Conservation (phyloP, 2,113 vertebrate genomes). For the Eurystomus gularis region DNA sequence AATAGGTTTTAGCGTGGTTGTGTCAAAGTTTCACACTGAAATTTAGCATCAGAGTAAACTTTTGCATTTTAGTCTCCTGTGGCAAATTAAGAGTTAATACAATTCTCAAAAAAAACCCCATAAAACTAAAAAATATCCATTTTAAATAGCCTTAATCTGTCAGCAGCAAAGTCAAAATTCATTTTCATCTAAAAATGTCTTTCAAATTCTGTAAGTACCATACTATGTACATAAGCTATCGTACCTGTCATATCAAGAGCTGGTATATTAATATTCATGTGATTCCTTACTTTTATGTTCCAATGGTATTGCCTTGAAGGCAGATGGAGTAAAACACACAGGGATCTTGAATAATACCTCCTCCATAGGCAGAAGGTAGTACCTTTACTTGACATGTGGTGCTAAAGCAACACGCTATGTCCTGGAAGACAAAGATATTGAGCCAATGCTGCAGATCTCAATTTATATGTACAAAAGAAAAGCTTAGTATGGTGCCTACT, state of each 20-base stretch:
- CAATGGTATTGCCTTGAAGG: slow-evolving; percentile 3
- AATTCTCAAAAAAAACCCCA: not conserved
- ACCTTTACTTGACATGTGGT: not conserved
- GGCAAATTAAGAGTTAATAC: not conserved
- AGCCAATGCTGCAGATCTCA: not conserved
- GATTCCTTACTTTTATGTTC: slow-evolving; percentile 25
- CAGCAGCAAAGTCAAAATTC: not conserved
- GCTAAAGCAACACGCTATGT: not conserved
- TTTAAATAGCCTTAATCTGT: slow-evolving; percentile 42
- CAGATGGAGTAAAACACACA: not conserved
- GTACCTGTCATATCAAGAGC: slow-evolving; percentile 15
- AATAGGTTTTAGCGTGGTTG: not conserved
- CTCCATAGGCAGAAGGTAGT: not conserved
- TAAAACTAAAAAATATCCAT: not conserved
- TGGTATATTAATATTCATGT: slow-evolving; percentile 8
- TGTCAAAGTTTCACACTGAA: not conserved
- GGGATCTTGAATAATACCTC: not conserved
- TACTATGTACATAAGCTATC: not conserved
- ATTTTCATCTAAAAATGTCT: slow-evolving; percentile 27
- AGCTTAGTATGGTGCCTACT: not conserved
- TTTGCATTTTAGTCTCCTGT: not conserved
- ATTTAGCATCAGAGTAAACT: not conserved
- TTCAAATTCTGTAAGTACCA: not conserved
- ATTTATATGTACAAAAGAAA: not conserved
- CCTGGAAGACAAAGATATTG: not conserved